Base-by-base conservation (phyloP, 2,888 invertebrate species). In the Tanypteryx hageni region DNA sequence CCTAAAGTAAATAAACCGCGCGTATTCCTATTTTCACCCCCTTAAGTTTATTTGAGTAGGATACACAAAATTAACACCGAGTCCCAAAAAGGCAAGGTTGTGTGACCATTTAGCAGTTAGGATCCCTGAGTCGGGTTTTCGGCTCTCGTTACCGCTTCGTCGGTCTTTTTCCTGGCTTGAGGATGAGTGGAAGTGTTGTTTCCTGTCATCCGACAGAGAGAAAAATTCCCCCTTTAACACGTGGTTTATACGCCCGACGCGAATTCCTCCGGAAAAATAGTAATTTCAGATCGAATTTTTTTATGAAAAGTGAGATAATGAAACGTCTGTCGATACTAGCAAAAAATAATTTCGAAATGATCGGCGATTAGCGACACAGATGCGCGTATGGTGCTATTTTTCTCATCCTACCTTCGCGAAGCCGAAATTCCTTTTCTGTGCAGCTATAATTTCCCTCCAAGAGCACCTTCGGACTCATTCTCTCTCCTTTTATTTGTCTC, bases 1-100 rank as follows among this genome's bases (percentile, higher is more conserved):
- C 27, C 27, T 4, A 76, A 76, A 76, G 76, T 76, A 76, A 76
- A 76, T 76, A n/a, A 22, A 76, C 76, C 76, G 76, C 76, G 76
- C 18, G 27, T 76, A 13, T 68, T 18, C 68, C 68, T 68, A 0
- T 68, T 68, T 68, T 13, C 76, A 27, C 76, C 76, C 22, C 22
- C 13, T 76, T 76, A 76, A 22, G 76, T 76, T 27, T 76, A 27
- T 76, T 76, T 76, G 76, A 10, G 76, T 76, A 76, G 76, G 76
- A 76, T 27, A 13, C 76, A 22, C 13, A 3, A 22, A 76, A 76
- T 76, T 76, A 76, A 14, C 76, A 76, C 76, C 22, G 27, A 14
- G n/a, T 10, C 68, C n/a, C 68, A 13, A 68, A 22, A 68, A 22
- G 44, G 44, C 44, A 44, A 68, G 68, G 18, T 22, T 22, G 18